phyloP scores from a whole-genome alignment of 2,113 vertebrate genomes.

The Microcebus murinus region DNA sequence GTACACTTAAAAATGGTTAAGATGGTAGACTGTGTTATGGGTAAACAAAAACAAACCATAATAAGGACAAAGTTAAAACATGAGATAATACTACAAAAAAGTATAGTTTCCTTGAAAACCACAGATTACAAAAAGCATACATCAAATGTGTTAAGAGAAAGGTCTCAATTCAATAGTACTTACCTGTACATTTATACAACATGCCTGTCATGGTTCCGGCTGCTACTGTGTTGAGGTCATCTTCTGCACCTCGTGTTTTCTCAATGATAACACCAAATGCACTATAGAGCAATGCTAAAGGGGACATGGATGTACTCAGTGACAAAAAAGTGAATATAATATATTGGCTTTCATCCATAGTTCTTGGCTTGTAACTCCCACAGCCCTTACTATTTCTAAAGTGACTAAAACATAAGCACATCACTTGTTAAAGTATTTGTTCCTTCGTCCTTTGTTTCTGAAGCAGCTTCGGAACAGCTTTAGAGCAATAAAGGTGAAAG shows the following conservation, averaged over 20 bases:
- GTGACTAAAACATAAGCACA: neutral
- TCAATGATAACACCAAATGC: constrained; percentile 96
- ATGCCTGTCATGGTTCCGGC: constrained; percentile 97
- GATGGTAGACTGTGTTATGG: neutral
- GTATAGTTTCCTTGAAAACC: neutral
- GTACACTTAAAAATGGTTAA: neutral
- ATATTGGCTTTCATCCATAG: neutral
- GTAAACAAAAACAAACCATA: neutral
- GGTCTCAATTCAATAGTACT: neutral
- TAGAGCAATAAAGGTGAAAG: neutral
- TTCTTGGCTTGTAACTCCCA: neutral
- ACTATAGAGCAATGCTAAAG: constrained; percentile 94
- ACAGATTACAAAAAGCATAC: neutral
- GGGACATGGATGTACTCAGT: constrained; percentile 19
- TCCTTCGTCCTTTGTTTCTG: neutral
- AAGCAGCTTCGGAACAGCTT: neutral
- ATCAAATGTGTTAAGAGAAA: neutral
- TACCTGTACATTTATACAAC: constrained; percentile 96
- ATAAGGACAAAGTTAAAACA: neutral
- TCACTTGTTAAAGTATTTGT: neutral
- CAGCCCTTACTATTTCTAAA: neutral
- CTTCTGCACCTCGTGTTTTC: constrained; percentile 96
- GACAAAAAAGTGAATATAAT: neutral
- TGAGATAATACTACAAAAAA: neutral
- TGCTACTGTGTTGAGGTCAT: constrained; percentile 96